Conservation (phyloP, 2,113 vertebrate genomes). For the Oncorhynchus mykiss region DNA sequence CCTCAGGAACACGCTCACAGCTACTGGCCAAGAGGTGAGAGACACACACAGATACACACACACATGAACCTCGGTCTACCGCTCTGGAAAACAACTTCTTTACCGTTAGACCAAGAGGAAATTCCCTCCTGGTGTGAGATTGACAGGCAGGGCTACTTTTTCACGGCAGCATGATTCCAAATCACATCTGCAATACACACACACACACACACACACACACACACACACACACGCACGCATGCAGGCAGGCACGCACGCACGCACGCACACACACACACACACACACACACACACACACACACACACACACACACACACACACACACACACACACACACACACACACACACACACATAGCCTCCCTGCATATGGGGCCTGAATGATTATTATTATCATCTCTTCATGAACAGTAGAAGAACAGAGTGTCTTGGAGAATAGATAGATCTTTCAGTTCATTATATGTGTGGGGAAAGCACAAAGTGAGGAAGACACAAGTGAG, state of each 20-base stretch:
- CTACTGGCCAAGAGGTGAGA: conserved; percentile 85
- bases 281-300: neutral
- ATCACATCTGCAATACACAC: neutral
- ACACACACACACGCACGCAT: neutral
- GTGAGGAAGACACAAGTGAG: too few relatives aligned
- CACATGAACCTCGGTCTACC: too few relatives aligned
- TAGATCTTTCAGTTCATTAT: too few relatives aligned
- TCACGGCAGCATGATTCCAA: neutral
- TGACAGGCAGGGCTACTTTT: neutral
- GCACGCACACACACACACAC: neutral
- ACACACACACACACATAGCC: neutral
- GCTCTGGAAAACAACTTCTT: too few relatives aligned
- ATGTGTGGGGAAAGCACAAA: too few relatives aligned
- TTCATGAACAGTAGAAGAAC: too few relatives aligned
- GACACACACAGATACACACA: neutral
- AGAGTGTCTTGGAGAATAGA: too few relatives aligned
- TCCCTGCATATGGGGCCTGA: too few relatives aligned
- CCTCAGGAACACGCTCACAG: conserved; percentile 84
- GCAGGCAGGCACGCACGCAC: too few relatives aligned
- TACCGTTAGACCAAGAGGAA: too few relatives aligned
- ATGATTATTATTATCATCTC: too few relatives aligned
- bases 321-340: neutral
- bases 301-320: neutral
- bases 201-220: neutral
- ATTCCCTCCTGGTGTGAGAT: too few relatives aligned